phyloP scores from a whole-genome alignment of 2,888 invertebrate genomes.

The Chironomus tentans region DNA sequence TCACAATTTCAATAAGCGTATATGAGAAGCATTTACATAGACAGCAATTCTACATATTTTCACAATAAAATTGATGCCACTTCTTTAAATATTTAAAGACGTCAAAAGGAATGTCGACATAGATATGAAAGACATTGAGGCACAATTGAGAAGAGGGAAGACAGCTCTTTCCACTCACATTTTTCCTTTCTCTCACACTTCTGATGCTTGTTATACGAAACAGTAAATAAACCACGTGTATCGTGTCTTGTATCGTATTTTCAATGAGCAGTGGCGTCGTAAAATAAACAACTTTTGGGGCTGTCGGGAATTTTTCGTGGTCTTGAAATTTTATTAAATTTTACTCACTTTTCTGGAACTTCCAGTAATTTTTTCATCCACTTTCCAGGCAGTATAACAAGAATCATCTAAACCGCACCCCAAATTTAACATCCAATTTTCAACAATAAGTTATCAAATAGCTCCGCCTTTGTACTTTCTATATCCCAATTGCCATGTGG shows the following conservation, averaged over 20 bases:
- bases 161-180: neutral
- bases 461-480: slow-evolving; percentile 24
- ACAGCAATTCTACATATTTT: too few relatives aligned
- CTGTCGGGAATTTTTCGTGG: neutral
- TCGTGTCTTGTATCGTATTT: slow-evolving; percentile 25
- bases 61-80: neutral
- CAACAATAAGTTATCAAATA: neutral
- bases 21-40: neutral
- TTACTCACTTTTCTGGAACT: neutral
- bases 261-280: slow-evolving; percentile 11
- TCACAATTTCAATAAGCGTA: neutral
- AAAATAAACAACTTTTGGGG: slow-evolving; percentile 18
- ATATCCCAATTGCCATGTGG: neutral
- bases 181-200: neutral
- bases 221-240: slow-evolving; percentile 23
- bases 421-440: neutral
- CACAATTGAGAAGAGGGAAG: neutral
- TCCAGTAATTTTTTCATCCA: neutral
- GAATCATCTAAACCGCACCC: slow-evolving; percentile 6
- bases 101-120: slow-evolving; percentile 9
- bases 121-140: neutral
- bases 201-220: neutral
- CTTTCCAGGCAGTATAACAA: neutral
- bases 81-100: slow-evolving; percentile 24
- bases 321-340: slow-evolving; percentile 2